Percentiles rank a stretch among this genome's conserved stretches.
Conservation (phyloP, 2,888 invertebrate genomes). For the Elysia crispata region DNA sequence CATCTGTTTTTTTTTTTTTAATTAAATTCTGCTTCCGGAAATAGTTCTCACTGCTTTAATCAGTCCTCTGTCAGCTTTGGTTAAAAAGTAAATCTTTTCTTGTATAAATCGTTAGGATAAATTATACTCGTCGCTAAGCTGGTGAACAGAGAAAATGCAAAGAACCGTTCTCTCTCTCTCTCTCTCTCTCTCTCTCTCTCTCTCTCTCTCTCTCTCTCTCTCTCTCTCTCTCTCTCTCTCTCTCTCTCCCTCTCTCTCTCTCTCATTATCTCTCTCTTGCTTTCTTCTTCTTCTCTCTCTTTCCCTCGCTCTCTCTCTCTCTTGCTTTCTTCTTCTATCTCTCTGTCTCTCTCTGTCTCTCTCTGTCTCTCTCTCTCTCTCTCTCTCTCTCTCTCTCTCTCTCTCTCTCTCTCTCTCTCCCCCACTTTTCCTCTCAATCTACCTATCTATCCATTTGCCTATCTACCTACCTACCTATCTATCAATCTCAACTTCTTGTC, state of each 20-base stretch:
- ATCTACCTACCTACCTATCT: not conserved
- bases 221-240: not conserved
- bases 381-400: not conserved
- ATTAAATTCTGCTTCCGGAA: too few species aligned
- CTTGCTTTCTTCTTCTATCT: not conserved
- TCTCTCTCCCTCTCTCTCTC: too few species aligned
- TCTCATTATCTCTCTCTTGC: too few species aligned
- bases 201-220: not conserved
- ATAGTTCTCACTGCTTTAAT: too few species aligned
- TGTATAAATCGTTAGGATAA: too few species aligned
- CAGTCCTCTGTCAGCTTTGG: too few species aligned
- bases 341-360: constrained; percentile 21
- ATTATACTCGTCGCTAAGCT: too few species aligned
- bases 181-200: not conserved
- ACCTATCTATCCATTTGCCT: constrained; percentile 15
- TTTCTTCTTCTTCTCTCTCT: not conserved
- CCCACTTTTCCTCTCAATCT: not conserved
- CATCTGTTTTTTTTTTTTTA: too few species aligned
- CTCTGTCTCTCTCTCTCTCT: constrained; percentile 16
- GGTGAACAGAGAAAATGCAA: too few species aligned
- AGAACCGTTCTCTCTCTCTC: not conserved
- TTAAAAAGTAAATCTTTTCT: too few species aligned
- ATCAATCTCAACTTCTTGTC: too few species aligned
- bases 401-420: too few species aligned
- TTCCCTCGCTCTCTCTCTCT: not conserved